A percentile compares a stretch with the other conserved stretches of the same genome.
phyloP scores from a whole-genome alignment of 2,113 vertebrate species.

The Oreotrochilus melanogaster region DNA sequence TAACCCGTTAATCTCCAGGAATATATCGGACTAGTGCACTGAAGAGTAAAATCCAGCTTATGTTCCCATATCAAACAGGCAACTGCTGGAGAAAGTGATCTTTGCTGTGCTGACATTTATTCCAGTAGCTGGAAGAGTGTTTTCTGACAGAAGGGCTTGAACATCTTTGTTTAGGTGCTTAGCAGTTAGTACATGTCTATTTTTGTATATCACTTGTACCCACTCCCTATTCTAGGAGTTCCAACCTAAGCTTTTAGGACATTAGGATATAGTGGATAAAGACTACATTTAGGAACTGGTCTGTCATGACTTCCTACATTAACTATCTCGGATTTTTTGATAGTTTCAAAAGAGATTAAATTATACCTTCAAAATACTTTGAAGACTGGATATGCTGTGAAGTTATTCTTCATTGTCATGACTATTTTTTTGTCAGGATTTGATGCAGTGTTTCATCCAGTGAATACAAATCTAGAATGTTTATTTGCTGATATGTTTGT shows the following conservation, averaged over 20 bases:
- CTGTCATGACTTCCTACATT: neutral
- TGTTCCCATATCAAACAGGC: neutral
- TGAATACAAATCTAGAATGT: neutral
- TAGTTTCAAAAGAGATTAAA: neutral
- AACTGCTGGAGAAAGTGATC: neutral
- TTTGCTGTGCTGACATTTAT: neutral
- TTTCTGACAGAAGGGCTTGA: neutral
- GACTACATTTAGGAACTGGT: neutral
- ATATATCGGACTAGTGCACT: neutral
- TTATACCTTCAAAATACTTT: neutral
- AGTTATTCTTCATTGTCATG: neutral
- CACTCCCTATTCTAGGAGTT: neutral
- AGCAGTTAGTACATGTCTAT: rapidly evolving
- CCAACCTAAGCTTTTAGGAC: neutral
- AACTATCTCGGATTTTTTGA: neutral
- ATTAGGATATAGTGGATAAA: neutral
- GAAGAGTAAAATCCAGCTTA: neutral
- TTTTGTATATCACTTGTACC: neutral
- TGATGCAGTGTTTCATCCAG: neutral
- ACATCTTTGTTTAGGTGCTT: neutral
- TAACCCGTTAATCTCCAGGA: neutral
- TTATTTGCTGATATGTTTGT: neutral
- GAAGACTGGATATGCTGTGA: neutral
- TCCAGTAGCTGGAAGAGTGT: neutral
- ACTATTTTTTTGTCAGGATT: neutral